A percentile compares a stretch with the other conserved stretches of the same genome.
Evolutionary conservation across 2,797 vertebrate species (phyloP).

Genomic region (Coccyzus lansbergi): DNA sequence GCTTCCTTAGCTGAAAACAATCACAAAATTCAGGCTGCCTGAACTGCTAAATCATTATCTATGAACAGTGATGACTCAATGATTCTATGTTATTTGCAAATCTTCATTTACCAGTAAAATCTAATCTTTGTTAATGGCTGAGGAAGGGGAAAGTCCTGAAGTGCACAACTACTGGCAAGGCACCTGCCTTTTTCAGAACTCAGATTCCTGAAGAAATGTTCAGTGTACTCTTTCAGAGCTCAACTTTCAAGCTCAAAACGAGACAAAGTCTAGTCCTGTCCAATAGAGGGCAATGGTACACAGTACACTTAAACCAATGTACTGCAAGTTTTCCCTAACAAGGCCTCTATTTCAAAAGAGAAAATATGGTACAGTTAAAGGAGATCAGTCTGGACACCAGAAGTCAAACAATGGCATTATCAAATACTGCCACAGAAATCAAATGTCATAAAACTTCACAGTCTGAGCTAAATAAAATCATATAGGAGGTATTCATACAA

Average conservation of each 20-base stretch:
- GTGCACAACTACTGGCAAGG: neutral
- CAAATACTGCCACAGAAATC: neutral
- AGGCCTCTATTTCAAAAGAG: neutral
- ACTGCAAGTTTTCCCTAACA: neutral
- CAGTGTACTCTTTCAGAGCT: neutral
- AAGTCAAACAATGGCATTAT: neutral
- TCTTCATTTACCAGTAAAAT: neutral
- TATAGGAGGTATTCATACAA: neutral
- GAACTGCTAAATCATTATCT: neutral
- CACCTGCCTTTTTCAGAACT: neutral
- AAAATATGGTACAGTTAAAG: neutral
- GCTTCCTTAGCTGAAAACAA: too few species aligned
- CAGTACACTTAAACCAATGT: neutral
- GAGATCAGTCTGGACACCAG: neutral
- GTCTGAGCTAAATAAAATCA: neutral
- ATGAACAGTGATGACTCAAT: neutral
- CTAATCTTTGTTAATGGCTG: neutral
- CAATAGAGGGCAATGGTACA: constrained; percentile 58
- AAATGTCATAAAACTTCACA: neutral
- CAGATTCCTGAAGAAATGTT: neutral
- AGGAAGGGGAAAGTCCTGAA: neutral
- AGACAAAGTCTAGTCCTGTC: neutral
- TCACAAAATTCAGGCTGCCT: neutral
- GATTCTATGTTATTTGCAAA: neutral
- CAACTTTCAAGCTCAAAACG: neutral